Evolutionary conservation across 2,797 vertebrate genomes (phyloP).

Genomic region (Bryconaethiops microstoma): DNA sequence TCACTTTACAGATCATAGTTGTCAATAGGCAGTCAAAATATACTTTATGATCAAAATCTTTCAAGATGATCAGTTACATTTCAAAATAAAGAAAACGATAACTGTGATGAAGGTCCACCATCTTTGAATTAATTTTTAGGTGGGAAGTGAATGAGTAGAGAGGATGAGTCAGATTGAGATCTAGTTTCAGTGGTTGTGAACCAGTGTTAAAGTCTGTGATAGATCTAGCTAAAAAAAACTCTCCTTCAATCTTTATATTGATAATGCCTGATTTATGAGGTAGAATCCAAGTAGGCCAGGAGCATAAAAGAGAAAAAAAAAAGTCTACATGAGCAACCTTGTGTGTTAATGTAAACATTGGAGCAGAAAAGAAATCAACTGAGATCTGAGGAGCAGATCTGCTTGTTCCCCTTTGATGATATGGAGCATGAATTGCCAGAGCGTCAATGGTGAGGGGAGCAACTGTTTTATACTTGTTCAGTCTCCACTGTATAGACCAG

Average conservation of each 20-base stretch:
- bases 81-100: neutral
- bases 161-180: neutral
- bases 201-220: neutral
- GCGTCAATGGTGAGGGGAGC: neutral
- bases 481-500: constrained; percentile 16
- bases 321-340: neutral
- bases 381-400: neutral
- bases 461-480: constrained; percentile 27
- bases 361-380: neutral
- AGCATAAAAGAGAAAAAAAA: neutral
- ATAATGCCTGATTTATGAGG: neutral
- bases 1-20: neutral
- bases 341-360: neutral
- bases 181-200: neutral
- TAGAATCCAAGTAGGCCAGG: neutral
- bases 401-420: constrained; percentile 11
- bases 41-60: too few species aligned
- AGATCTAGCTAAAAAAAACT: neutral
- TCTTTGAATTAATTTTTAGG: too few species aligned
- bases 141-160: too few species aligned
- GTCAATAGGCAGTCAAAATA: neutral
- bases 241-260: neutral
- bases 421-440: neutral
- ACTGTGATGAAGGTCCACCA: too few species aligned
- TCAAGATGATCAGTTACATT: neutral